Evolutionary conservation across 2,113 vertebrate species (phyloP), one percentile per base, ranked within the genome.

Genomic region (Engraulis encrasicolus): DNA sequence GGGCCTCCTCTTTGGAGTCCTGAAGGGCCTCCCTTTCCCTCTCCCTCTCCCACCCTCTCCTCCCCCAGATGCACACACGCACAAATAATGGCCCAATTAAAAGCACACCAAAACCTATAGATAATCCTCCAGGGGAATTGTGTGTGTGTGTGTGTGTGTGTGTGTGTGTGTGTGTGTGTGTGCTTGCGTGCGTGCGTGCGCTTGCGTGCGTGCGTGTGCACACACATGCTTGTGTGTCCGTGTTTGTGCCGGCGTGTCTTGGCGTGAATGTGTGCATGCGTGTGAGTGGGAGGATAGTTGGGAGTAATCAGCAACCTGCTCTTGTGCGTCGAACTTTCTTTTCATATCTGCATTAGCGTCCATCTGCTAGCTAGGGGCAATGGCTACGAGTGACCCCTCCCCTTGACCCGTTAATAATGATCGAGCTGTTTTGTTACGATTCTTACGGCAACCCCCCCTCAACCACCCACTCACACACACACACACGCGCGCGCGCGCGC

Each of bases 31-130:
- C 88, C 61, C 87, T n/a, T n/a, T n/a, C n/a, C n/a, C n/a, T n/a
- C n/a, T n/a, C n/a, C n/a, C n/a, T n/a, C n/a, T n/a, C n/a, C n/a
- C n/a, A n/a, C n/a, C n/a, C n/a, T 92, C 89, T 90, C 78, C 52
- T 78, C 87, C 87, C 85, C 88, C 84, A 50, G 19, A 49, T 78
- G 78, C 36, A 50, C 52, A 88, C 82, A 92, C 89, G 88, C 90
- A 92, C 89, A 85, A 85, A 89, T 93, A 94, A 92, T 92, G 87
- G 84, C n/a, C 88, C 91, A 94, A 94, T 94, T 95, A 93, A 94
- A 94, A 92, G 86, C 90, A 90, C 87, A 91, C 89, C 91, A 83
- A 50, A n/a, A n/a, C n/a, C 86, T 87, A 90, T 92, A 89, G 87
- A 87, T 92, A 92, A 88, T 91, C 89, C 88, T 88, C 79, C 78